phyloP scores from a whole-genome alignment of 2,797 vertebrate species.

The Leptoclinus maculatus region DNA sequence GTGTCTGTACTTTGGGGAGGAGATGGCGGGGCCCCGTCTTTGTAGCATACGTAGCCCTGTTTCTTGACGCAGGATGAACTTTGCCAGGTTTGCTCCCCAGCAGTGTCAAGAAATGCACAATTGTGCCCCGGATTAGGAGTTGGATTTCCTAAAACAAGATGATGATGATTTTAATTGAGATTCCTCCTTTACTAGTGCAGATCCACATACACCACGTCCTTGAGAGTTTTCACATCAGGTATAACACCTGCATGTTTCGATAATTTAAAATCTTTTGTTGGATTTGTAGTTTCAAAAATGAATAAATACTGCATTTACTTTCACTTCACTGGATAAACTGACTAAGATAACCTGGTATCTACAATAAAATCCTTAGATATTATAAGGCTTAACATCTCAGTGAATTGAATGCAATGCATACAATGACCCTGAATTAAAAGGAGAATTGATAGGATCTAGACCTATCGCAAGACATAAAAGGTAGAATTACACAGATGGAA shows the following conservation, averaged over 20 bases:
- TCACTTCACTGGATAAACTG: background rate
- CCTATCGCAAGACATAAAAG: background rate
- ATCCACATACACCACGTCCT: background rate
- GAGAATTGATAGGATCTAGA: background rate
- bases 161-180: background rate
- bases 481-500: background rate
- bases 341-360: background rate
- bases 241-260: background rate
- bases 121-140: slow-evolving; percentile 87
- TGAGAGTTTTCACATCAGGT: background rate
- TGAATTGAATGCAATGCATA: background rate
- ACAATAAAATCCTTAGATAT: background rate
- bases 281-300: background rate
- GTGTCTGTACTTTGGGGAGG: slow-evolving; percentile 82
- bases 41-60: slow-evolving; percentile 93
- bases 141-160: slow-evolving; percentile 85
- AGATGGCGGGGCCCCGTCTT: slow-evolving; percentile 78
- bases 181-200: background rate
- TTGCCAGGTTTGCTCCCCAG: slow-evolving; percentile 88
- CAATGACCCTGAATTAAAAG: background rate
- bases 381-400: background rate
- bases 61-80: slow-evolving; percentile 85
- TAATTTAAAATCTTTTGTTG: background rate
- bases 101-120: slow-evolving; percentile 87
- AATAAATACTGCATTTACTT: background rate